Conservation (phyloP, 1,140 invertebrate species). For the Drosophila cardini region DNA sequence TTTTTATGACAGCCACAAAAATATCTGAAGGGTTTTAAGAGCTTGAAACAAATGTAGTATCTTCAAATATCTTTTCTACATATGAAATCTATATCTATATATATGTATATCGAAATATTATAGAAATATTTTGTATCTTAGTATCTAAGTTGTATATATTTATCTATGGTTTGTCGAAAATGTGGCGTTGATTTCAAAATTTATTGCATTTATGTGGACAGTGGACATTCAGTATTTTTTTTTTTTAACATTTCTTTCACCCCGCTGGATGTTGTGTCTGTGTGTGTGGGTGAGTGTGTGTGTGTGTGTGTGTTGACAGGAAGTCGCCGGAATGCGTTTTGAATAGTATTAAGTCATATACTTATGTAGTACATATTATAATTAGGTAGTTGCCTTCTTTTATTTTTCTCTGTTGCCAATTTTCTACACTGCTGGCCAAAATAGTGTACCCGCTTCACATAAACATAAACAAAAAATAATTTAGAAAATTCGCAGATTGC, state of each 20-base stretch:
- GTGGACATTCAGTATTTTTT: slow-evolving; percentile 51
- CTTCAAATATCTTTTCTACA: slow-evolving; percentile 24
- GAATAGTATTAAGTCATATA: slow-evolving; percentile 44
- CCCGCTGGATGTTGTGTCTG: background rate
- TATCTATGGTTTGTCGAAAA: slow-evolving; percentile 45
- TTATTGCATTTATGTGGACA: slow-evolving; percentile 76
- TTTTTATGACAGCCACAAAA: slow-evolving; percentile 80
- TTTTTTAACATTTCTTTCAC: slow-evolving; percentile 1
- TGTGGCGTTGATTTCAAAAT: slow-evolving; percentile 74
- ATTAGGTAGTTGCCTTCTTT: slow-evolving; percentile 45
- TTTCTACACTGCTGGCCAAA: slow-evolving; percentile 32
- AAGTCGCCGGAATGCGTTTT: slow-evolving; percentile 72
- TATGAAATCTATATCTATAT: slow-evolving; percentile 30
- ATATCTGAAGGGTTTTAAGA: slow-evolving; percentile 72
- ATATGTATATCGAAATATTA: slow-evolving; percentile 13
- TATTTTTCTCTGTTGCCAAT: slow-evolving; percentile 18
- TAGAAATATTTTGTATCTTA: slow-evolving; percentile 25
- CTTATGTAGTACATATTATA: slow-evolving; percentile 36
- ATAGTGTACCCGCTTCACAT: slow-evolving; percentile 23
- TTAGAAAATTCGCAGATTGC: slow-evolving; percentile 11
- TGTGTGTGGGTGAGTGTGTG: slow-evolving; percentile 3
- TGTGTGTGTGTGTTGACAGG: slow-evolving; percentile 68
- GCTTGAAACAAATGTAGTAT: slow-evolving; percentile 58
- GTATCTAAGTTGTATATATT: slow-evolving; percentile 10
- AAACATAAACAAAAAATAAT: slow-evolving; percentile 16